Base-by-base conservation (phyloP, 2,888 invertebrate genomes). In the Polyploca ridens region DNA sequence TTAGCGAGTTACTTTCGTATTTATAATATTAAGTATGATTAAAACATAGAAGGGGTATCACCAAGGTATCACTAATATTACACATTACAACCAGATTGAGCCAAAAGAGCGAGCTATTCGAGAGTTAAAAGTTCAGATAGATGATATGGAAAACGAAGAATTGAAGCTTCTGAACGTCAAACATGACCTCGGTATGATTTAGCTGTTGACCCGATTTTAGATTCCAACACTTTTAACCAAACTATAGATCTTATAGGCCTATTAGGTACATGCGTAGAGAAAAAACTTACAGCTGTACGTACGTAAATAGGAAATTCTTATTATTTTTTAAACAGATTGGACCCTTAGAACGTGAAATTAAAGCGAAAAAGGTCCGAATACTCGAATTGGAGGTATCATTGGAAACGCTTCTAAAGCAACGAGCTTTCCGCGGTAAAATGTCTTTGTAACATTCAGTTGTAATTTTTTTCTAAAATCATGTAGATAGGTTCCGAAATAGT, bases 131-230 rank as follows among this genome's bases (percentile, higher is more conserved):
- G 95, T 96, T 74, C 97, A 98, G 89, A 97, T 98, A 63, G 94
- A 95, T 65, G 96, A 97, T 89, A 98, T 98, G 97, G 98, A 98
- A 83, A 95, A 95, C 64, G 98, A 98, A 85, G 91, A 97, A 80
- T 95, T 96, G 75, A 96, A 96, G 84, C 93, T 97, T 76, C 95
- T 93, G 60, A 89, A 88, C 73, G 76, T 86, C 63, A 94, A 93
- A 87, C 88, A 91, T 76, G 90, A 91, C 0, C 89, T 93, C 65
- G 94, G 94, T 94, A 94, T 82, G 90, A 77, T 63, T 63, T 14
- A 62, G 64, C 62, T 8, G 7, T n/a, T 19, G 54, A 16, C 19
- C 54, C 16, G 4, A 8, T 19, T 10, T 10, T n/a, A 19, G 3
- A 19, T 10, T 54, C 27, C 54, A 16, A 54, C 16, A 54, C n/a